A percentile compares a stretch with the other conserved stretches of the same genome.
Evolutionary conservation across 2,113 vertebrate genomes (phyloP).

Genomic region (Chaetops frenatus): DNA sequence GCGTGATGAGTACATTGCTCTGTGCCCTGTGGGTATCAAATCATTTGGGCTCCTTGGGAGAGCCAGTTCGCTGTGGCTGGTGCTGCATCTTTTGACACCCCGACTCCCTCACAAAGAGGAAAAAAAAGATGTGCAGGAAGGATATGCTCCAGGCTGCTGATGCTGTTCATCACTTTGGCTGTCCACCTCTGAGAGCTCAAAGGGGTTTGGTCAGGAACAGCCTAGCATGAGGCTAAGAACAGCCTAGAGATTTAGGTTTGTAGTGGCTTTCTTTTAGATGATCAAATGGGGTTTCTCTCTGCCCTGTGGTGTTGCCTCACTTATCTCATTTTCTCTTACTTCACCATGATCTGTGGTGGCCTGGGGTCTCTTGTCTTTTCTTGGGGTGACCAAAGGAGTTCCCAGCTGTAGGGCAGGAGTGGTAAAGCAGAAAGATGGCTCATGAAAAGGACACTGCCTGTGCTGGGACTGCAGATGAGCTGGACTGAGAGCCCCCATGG

Average conservation of each 20-base stretch:
- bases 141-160: not conserved
- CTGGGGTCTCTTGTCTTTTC: not conserved
- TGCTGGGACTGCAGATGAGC: not conserved
- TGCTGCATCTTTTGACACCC: not conserved
- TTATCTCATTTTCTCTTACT: not conserved
- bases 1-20: not conserved
- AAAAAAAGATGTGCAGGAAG: not conserved
- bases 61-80: not conserved
- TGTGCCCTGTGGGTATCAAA: not conserved
- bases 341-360: not conserved
- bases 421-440: not conserved
- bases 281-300: not conserved
- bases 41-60: not conserved
- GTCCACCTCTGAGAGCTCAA: not conserved
- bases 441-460: not conserved
- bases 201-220: not conserved
- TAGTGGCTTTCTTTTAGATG: not conserved
- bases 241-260: not conserved
- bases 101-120: fast-evolving
- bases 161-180: not conserved
- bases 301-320: not conserved
- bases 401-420: not conserved
- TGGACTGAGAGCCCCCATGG: fast-evolving
- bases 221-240: not conserved
- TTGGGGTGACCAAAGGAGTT: not conserved